phyloP scores from a whole-genome alignment of 2,797 vertebrate species.

The Chaenodraco wilsoni region DNA sequence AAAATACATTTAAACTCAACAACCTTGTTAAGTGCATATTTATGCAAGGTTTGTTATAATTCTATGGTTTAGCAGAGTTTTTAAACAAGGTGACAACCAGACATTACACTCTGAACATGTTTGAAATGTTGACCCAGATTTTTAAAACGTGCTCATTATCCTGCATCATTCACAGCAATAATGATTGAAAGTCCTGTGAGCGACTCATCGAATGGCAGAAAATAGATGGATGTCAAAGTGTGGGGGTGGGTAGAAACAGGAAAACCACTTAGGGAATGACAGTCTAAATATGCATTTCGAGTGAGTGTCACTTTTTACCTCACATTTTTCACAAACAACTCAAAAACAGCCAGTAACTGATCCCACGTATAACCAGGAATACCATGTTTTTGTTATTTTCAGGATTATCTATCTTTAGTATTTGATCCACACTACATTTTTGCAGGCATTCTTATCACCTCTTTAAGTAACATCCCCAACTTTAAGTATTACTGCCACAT shows the following conservation, averaged over 20 bases:
- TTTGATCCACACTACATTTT: neutral
- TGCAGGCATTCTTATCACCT: neutral
- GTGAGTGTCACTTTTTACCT: neutral
- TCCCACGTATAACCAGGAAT: neutral
- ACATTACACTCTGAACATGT: conserved; percentile 9
- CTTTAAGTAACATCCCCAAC: neutral
- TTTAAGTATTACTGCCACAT: neutral
- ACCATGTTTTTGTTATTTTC: conserved; percentile 3
- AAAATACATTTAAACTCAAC: neutral
- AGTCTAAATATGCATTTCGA: neutral
- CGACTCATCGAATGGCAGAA: neutral
- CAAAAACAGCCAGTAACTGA: neutral
- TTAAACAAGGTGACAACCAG: conserved; percentile 8
- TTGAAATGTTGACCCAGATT: neutral
- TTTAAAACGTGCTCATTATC: conserved; percentile 4
- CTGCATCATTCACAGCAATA: neutral
- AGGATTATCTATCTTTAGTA: neutral
- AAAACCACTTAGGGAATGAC: neutral
- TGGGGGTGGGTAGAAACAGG: too few species aligned
- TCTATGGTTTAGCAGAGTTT: neutral
- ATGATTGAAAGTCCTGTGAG: neutral
- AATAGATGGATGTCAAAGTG: neutral
- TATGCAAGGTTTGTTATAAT: neutral
- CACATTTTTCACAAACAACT: neutral
- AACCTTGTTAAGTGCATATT: neutral